Base-by-base conservation (phyloP, 2,797 vertebrate genomes). In the Discoglossus pictus region DNA sequence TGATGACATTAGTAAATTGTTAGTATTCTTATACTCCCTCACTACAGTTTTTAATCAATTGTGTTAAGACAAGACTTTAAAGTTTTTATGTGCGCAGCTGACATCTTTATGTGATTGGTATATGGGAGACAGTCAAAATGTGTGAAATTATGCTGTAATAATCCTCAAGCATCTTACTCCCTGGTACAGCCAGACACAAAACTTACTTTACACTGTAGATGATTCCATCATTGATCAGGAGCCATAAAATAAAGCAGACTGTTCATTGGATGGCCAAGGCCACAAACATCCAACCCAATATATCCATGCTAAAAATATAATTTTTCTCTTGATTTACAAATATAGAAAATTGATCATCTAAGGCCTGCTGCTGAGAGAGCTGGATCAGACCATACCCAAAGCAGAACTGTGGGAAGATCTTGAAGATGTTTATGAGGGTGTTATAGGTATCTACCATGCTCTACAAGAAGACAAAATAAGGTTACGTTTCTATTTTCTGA, bases 391-490 rank as follows among this genome's bases (percentile, higher is more conserved):
- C 95, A 0, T 96, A 95, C 46, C 97, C 97, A 74, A 99, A 98
- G 82, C 89, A 94, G 80, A 98, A 99, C 82, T 99, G 97, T 16
- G 96, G 97, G 81, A 98, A 99, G 68, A 98, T 87, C 43, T 94
- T 89, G 89, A 98, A 97, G 6, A 54, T 80, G 0, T 88, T 70
- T 86, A 86, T 87, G 76, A 98, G 82, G 55, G 66, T 89, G 38
- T 78, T 76, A 80, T 92, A 92, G 2, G 92, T 86, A 13, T 80
- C 65, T 46, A 40, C 66, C 77, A 95, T 78, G 63, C 72, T 73
- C 96, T 98, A 86, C n/a, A 39, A 65, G 48, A 75, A 61, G 44
- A 27, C 15, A 35, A 25, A n/a, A n/a, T n/a, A n/a, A n/a, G n/a
- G n/a, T n/a, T n/a, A n/a, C n/a, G n/a, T n/a, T n/a, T n/a, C n/a